A percentile compares a stretch with the other conserved stretches of the same genome.
phyloP scores from a whole-genome alignment of 2,888 invertebrate genomes.

The Crioceris asparagi region DNA sequence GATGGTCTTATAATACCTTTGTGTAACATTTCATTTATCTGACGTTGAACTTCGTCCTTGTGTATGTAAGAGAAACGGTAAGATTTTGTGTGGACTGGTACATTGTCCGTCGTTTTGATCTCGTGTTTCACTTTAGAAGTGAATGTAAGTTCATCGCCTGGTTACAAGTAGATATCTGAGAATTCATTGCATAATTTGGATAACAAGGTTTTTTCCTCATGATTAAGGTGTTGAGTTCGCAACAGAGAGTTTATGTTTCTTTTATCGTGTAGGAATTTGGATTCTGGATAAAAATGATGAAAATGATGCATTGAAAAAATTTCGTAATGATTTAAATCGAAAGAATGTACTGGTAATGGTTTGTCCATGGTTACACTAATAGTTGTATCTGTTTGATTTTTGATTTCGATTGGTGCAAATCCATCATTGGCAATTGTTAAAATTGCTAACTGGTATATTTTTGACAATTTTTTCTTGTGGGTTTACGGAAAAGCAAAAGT shows the following conservation, averaged over 20 bases:
- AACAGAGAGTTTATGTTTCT: not conserved
- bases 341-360: not conserved
- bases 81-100: constrained; percentile 5
- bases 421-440: constrained; percentile 1
- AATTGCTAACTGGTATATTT: constrained; percentile 2
- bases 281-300: no score
- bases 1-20: constrained; percentile 8
- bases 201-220: constrained; percentile 5
- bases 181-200: constrained; percentile 2
- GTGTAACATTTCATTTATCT: constrained; percentile 7
- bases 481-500: not conserved
- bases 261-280: not conserved
- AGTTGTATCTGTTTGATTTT: constrained; percentile 1
- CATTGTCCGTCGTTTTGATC: constrained; percentile 9
- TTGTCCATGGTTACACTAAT: not conserved
- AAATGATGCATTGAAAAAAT: no score
- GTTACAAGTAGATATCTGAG: constrained; percentile 7
- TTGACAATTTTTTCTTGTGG: not conserved
- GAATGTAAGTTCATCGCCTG: constrained; percentile 8
- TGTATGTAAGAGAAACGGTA: constrained; percentile 5
- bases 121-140: constrained; percentile 10
- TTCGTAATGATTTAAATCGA: no score
- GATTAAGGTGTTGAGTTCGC: constrained; percentile 5
- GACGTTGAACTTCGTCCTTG: constrained; percentile 7
- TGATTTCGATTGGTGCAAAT: constrained; percentile 4